Evolutionary conservation across 1,140 invertebrate genomes (phyloP), one percentile per base, ranked within the genome.

Genomic region (Teleogryllus occipitalis): DNA sequence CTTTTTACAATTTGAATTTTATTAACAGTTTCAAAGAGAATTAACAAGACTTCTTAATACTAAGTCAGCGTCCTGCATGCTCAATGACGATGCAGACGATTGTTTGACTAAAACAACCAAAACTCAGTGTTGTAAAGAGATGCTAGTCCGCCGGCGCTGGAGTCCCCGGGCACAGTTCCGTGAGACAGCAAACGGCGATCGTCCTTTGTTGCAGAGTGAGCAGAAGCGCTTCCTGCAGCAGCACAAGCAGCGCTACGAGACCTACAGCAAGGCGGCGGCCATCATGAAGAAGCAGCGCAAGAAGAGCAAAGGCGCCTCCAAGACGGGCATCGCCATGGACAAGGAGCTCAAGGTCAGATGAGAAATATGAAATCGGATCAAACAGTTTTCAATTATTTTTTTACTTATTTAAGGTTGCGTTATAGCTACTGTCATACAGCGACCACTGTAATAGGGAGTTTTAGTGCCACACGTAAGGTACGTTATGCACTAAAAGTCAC

Each of bases 211-310:
- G 1, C 86, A 96, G 93, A 94, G 92, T 79, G 95, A 97, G 84
- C 95, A 97, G 86, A 97, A 96, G 85, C 92, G 94, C 83, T 97
- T 97, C 85, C 85, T 96, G 79, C 94, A 96, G 86, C 94, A 95
- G 87, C 94, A 96, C 87, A 96, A 96, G 87, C 91, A 94, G 82
- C 90, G 94, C 81, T 93, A 94, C 39, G 95, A 96, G 85, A 94
- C 93, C 75, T 96, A 96, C 87, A 93, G 93, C 85, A 96, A 96
- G 86, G 95, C 95, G 0, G 93, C 93, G 0, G 91, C 93, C 14
- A 93, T 93, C 22, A 96, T 96, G 89, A 96, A 96, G 86, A 97
- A 96, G 84, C 94, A 95, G 83, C 87, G 92, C 81, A 94, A 96
- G 86, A 94, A 94, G 83, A 91, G 90, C 15, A 91, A 92, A 81